Percentiles rank a stretch among this genome's conserved stretches.
Conservation (phyloP, 1,140 invertebrate genomes). For the Parasteatoda tepidariorum region DNA sequence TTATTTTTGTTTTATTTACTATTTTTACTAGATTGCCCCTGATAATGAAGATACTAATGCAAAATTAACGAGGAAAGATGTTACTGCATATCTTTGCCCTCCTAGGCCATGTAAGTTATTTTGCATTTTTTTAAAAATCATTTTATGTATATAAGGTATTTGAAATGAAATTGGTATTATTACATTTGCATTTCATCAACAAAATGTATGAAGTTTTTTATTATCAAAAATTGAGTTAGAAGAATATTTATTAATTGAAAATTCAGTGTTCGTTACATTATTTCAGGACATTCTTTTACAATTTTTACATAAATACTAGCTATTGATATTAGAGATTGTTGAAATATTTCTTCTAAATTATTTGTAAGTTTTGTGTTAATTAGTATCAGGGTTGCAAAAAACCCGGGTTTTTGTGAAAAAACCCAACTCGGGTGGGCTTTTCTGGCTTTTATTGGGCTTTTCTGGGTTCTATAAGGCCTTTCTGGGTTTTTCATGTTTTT, state of each 20-base stretch:
- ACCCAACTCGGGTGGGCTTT: no score
- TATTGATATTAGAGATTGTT: no score
- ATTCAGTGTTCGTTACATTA: neutral
- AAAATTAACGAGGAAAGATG: neutral
- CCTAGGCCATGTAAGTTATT: conserved; percentile 26
- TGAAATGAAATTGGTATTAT: neutral
- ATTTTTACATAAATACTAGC: neutral
- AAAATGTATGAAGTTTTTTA: neutral
- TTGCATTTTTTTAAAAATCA: neutral
- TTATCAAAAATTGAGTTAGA: neutral
- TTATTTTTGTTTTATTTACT: no score
- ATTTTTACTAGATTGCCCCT: conserved; percentile 15
- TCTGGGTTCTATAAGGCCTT: no score
- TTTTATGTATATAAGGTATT: neutral
- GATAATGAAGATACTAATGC: conserved; percentile 17
- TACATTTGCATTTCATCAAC: neutral
- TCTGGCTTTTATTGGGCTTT: no score
- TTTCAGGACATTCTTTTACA: neutral
- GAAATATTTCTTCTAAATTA: no score
- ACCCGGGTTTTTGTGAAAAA: no score
- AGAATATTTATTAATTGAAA: neutral
- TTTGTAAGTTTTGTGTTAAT: no score
- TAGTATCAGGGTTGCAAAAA: no score
- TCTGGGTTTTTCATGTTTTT: no score
- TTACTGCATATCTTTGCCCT: neutral